Conservation (phyloP, 2,888 invertebrate genomes). For the Ochropleura leucogaster region DNA sequence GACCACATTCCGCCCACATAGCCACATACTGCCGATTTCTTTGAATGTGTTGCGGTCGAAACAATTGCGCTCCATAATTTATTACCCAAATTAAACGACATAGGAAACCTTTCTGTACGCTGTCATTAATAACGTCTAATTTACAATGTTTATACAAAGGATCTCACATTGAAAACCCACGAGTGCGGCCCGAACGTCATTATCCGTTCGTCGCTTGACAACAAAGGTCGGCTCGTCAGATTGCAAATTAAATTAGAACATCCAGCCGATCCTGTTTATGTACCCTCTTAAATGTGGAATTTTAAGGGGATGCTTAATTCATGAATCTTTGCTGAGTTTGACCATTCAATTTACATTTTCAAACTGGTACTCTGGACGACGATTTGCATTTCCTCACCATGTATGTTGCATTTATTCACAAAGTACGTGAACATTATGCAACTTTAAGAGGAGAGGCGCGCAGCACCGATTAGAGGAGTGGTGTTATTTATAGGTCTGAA, state of each 20-base stretch:
- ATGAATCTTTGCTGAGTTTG: slow-evolving; percentile 85
- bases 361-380: slow-evolving; percentile 79
- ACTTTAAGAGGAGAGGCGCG: slow-evolving; percentile 61
- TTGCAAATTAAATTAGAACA: slow-evolving; percentile 86
- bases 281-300: slow-evolving; percentile 84
- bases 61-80: slow-evolving; percentile 72
- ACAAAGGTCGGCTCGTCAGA: slow-evolving; percentile 81
- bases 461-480: slow-evolving; percentile 71
- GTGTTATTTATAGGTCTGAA: slow-evolving; percentile 78
- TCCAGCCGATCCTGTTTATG: slow-evolving; percentile 80
- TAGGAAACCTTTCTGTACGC: slow-evolving; percentile 74
- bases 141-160: slow-evolving; percentile 79
- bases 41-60: slow-evolving; percentile 67
- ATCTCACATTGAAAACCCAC: slow-evolving; percentile 71
- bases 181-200: slow-evolving; percentile 74
- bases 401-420: slow-evolving; percentile 79
- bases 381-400: slow-evolving; percentile 83
- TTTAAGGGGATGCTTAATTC: slow-evolving; percentile 87
- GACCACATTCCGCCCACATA: slow-evolving; percentile 45
- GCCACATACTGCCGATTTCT: slow-evolving; percentile 59
- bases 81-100: slow-evolving; percentile 76
- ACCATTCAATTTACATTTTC: slow-evolving; percentile 88
- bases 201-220: slow-evolving; percentile 81
- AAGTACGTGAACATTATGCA: slow-evolving; percentile 74
- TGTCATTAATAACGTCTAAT: slow-evolving; percentile 82